Conservation (phyloP, 2,113 vertebrate species). For the Mugil cephalus region DNA sequence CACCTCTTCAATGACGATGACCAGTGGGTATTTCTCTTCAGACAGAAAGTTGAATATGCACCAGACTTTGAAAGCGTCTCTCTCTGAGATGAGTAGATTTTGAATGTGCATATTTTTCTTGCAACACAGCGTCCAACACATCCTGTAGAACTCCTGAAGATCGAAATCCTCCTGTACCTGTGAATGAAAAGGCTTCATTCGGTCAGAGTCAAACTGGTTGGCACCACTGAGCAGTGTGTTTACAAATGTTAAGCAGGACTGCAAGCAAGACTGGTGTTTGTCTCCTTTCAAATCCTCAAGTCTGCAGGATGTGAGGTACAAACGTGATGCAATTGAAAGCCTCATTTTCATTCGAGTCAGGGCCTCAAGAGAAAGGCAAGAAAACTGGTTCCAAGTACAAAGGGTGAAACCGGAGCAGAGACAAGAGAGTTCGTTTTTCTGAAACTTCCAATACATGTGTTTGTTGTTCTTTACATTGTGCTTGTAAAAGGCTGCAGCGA, state of each 20-base stretch:
- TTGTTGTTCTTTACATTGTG: neutral
- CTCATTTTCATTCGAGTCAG: slow-evolving; percentile 81
- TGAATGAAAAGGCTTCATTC: slow-evolving; percentile 17
- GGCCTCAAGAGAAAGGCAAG: slow-evolving; percentile 57
- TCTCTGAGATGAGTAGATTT: slow-evolving; percentile 87
- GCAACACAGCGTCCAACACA: slow-evolving; percentile 97
- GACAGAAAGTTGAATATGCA: slow-evolving; percentile 98
- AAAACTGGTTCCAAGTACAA: slow-evolving; percentile 57
- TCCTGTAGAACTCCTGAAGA: slow-evolving; percentile 93
- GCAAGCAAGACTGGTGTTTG: slow-evolving; percentile 45
- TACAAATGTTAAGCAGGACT: slow-evolving; percentile 61
- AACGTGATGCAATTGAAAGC: slow-evolving; percentile 53
- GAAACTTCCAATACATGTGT: slow-evolving; percentile 12
- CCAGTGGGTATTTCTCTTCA: slow-evolving; percentile 94
- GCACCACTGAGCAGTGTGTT: slow-evolving; percentile 54
- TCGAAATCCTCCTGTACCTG: slow-evolving; percentile 95
- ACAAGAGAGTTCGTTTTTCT: slow-evolving; percentile 6
- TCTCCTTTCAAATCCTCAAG: slow-evolving; percentile 51
- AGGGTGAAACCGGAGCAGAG: slow-evolving; percentile 53
- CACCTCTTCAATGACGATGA: slow-evolving; percentile 96
- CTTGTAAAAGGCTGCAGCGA: neutral
- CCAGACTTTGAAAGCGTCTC: slow-evolving; percentile 97
- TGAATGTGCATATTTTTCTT: slow-evolving; percentile 90
- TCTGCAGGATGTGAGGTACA: slow-evolving; percentile 67
- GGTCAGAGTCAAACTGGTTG: slow-evolving; percentile 25